A percentile compares a stretch with the other conserved stretches of the same genome.
Evolutionary conservation across 1,140 invertebrate species (phyloP).

Genomic region (Atta colombica): DNA sequence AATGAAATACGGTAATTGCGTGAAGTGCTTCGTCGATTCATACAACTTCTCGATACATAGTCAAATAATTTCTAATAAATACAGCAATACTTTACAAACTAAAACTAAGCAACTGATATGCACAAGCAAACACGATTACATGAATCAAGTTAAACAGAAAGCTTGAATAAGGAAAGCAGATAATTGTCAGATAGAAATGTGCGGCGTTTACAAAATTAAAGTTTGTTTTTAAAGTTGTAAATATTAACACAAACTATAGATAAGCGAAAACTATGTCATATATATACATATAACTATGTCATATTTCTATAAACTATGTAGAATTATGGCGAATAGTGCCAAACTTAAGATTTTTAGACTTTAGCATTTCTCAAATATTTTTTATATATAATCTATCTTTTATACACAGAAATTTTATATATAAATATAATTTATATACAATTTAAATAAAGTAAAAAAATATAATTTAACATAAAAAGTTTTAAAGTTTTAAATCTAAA

Average conservation of each 20-base stretch:
- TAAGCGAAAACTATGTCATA: conserved; percentile 3
- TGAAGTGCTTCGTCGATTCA: neutral
- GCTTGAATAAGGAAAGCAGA: neutral
- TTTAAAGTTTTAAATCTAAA: conserved; percentile 27
- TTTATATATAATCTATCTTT: neutral
- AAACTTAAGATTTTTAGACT: neutral
- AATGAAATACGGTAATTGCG: neutral
- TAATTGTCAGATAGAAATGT: conserved; percentile 12
- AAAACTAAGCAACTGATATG: conserved; percentile 5
- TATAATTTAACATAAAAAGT: neutral
- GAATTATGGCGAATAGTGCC: neutral
- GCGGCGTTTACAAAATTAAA: conserved; percentile 61
- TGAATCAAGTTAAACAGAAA: conserved; percentile 33
- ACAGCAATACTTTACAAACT: neutral
- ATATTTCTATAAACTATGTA: neutral
- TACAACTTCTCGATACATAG: neutral
- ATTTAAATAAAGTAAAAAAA: neutral
- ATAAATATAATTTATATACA: neutral
- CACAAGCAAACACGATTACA: neutral
- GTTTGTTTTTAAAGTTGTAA: conserved; percentile 32
- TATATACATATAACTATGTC: neutral
- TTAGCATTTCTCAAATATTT: neutral
- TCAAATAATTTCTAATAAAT: conserved; percentile 26
- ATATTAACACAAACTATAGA: conserved; percentile 50
- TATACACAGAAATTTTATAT: neutral